These are phyloP conservation scores for Peromyscus maniculatus DNA, from an alignment of 2,113 vertebrate species.

Conservation along the genomic window DNA sequence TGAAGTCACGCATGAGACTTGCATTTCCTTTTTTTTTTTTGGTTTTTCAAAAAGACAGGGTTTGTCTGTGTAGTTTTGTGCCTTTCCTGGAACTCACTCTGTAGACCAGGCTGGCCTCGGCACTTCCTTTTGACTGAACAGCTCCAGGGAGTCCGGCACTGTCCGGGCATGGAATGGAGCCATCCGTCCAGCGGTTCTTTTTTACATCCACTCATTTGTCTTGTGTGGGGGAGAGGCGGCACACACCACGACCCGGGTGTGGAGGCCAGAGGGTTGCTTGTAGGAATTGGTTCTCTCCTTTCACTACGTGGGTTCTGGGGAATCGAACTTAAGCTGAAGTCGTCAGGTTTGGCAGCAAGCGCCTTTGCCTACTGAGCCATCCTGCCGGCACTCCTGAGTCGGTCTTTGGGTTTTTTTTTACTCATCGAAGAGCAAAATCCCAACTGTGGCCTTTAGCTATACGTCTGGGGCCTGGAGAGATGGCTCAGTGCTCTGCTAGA, in stretches of 20 bases:
- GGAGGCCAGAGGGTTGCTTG: too few relatives aligned
- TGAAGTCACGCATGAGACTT: background rate
- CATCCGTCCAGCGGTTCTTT: background rate
- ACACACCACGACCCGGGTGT: too few relatives aligned
- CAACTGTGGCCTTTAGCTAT: background rate
- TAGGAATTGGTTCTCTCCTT: background rate
- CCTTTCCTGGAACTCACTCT: too few relatives aligned
- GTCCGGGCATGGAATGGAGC: background rate
- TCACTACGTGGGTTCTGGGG: background rate
- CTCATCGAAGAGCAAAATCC: slow-evolving; percentile 5
- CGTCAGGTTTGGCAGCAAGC: background rate
- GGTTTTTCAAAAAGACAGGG: too few relatives aligned
- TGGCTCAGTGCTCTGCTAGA: background rate
- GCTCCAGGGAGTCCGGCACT: background rate
- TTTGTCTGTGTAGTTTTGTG: too few relatives aligned
- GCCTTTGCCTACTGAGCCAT: background rate
- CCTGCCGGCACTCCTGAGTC: background rate
- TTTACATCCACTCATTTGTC: background rate
- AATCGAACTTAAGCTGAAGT: background rate
- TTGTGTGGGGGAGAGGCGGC: background rate
- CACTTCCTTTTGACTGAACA: background rate
- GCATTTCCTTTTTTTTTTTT: background rate
- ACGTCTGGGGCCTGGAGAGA: background rate
- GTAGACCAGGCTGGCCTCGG: too few relatives aligned
- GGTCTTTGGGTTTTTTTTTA: background rate